These are phyloP conservation scores for Petromus typicus DNA, from an alignment of 2,113 vertebrate species.

Conservation along the genomic window DNA sequence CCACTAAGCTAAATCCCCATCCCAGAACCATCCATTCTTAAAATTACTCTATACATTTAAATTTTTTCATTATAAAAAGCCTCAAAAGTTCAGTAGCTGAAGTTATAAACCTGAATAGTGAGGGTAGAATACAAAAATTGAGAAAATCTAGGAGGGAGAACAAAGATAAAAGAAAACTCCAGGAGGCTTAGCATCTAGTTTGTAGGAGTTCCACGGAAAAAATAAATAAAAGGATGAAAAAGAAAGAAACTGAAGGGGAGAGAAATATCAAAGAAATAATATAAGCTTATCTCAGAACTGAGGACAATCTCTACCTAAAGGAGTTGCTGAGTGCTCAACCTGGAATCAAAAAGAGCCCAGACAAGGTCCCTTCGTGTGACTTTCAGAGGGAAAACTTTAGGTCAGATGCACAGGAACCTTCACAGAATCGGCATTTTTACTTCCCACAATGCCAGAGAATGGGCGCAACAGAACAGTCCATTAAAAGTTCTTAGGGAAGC, in stretches of 20 bases:
- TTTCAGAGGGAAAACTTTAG: not conserved
- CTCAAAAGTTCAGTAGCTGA: not conserved
- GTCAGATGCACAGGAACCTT: not conserved
- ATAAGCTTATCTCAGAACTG: not conserved
- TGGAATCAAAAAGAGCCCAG: not conserved
- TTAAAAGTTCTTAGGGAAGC: not conserved
- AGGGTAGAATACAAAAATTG: not conserved
- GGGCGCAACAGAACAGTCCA: not conserved
- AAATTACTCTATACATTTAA: not conserved
- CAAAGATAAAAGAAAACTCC: not conserved
- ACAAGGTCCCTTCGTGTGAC: not conserved
- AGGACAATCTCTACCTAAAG: not conserved
- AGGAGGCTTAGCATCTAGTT: not conserved
- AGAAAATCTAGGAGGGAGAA: not conserved
- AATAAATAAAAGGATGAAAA: not conserved
- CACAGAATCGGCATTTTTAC: not conserved
- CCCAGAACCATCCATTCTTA: not conserved
- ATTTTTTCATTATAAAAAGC: not conserved
- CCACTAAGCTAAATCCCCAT: too few relatives aligned
- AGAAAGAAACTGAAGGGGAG: not conserved
- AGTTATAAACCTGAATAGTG: not conserved
- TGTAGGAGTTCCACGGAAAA: not conserved
- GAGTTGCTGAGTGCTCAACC: not conserved
- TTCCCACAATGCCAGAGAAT: not conserved
- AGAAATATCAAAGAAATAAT: not conserved